Evolutionary conservation across 2,888 invertebrate genomes (phyloP).

Genomic region (Euspilapteryx auroguttella): DNA sequence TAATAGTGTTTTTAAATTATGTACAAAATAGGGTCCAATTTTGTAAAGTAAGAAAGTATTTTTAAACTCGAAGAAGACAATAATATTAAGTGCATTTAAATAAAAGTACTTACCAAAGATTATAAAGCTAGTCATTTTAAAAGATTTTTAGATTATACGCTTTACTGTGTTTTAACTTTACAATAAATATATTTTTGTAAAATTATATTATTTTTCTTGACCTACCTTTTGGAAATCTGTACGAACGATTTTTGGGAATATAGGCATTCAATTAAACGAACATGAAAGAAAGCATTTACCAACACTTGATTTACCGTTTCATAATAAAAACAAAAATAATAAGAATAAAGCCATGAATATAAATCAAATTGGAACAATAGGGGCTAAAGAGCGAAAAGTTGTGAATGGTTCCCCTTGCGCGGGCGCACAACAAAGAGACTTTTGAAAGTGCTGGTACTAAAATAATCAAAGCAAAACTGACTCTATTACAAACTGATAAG

Average conservation of each 20-base stretch:
- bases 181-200: background rate
- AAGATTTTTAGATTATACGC: too few relatives aligned
- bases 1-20: background rate
- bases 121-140: background rate
- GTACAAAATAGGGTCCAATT: background rate
- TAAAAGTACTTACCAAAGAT: background rate
- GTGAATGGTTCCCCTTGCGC: constrained; percentile 51
- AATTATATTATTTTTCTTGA: background rate
- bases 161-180: too few relatives aligned
- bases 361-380: constrained; percentile 58
- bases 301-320: constrained; percentile 49
- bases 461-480: constrained; percentile 9
- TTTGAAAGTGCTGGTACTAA: constrained; percentile 15
- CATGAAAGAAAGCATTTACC: constrained; percentile 12
- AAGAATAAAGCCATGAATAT: constrained; percentile 52
- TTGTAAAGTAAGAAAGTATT: too few relatives aligned
- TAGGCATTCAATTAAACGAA: background rate
- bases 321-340: constrained; percentile 43
- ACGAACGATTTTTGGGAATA: too few relatives aligned
- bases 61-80: too few relatives aligned
- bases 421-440: constrained; percentile 27
- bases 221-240: background rate
- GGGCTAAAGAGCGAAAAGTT: constrained; percentile 56
- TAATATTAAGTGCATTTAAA: constrained; percentile 1
- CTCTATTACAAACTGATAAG: constrained; percentile 10